Base-by-base conservation (phyloP, 2,797 vertebrate species). In the Kryptopterus vitreolus region DNA sequence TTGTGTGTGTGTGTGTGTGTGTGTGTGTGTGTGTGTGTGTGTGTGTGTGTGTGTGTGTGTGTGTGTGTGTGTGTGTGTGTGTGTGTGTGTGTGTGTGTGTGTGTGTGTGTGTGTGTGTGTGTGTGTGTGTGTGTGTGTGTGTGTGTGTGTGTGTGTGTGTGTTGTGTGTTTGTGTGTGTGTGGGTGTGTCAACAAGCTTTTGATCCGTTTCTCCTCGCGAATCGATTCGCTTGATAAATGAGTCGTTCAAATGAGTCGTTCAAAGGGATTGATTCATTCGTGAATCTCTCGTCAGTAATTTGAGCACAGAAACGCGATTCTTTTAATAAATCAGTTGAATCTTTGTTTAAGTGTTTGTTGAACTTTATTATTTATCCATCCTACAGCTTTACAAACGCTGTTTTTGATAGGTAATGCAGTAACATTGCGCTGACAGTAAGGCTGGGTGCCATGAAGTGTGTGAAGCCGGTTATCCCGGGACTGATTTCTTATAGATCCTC, bases 261-360 rank as follows among this genome's bases (percentile, higher is more conserved):
- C 59, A 62, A 2, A 12, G 13, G 1, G 18, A 80, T 31, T 55
- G 59, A 80, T 74, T 65, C 59, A 2, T 46, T 58, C 12, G 50
- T 26, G 50, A 69, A 15, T 78, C 31, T 50, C 52, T 58, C 35
- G 33, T 22, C 63, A 46, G 31, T 22, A 13, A 26, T 65, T 35
- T 53, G 48, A 38, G 22, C 24, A 46, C 15, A 13, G 63, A 18
- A 2, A 38, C 24, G n/a, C 2, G 16, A 31, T 31, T 57, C 9
- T 22, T 24, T 66, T 35, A 4, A 66, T 55, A 20, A 78, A 78
- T n/a, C 53, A 78, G 76, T 46, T 78, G n/a, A 68, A 57, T 78
- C 2, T 29, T 18, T 20, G 16, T 26, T 58, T 20, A 3, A 12
- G 13, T 35, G 15, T 4, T 12, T 65, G 16, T 33, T 6, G 1